phyloP scores from a whole-genome alignment of 2,888 invertebrate genomes.

The Agrypnus murinus region DNA sequence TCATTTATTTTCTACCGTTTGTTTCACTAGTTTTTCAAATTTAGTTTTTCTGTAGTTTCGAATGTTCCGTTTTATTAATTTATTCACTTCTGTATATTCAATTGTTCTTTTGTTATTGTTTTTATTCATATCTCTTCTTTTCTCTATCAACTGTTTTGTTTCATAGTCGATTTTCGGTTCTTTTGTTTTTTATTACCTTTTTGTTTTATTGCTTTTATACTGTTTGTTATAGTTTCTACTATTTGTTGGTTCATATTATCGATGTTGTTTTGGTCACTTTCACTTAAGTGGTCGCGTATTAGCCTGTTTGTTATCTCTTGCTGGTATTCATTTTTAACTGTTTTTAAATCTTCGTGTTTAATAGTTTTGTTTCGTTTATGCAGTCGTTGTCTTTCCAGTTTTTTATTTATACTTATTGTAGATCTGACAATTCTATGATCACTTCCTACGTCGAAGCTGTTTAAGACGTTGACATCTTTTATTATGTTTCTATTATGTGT shows the following conservation, averaged over 20 bases:
- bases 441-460: not conserved
- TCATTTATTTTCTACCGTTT: not conserved
- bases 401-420: not conserved
- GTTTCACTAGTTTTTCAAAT: too few species aligned
- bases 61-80: not conserved
- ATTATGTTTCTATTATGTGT: not conserved
- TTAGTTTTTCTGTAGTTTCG: too few species aligned
- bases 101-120: not conserved
- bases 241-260: not conserved
- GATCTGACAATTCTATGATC: not conserved
- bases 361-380: not conserved
- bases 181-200: not conserved
- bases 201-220: too few species aligned
- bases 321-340: not conserved
- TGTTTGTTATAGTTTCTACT: not conserved
- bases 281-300: not conserved
- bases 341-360: not conserved
- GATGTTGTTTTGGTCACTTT: not conserved
- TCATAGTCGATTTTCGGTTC: not conserved
- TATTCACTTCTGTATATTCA: slow-evolving; percentile 1
- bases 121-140: not conserved
- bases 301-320: not conserved
- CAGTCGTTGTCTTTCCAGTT: not conserved
- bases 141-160: too few species aligned
- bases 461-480: slow-evolving; percentile 1